Evolutionary conservation across 2,113 vertebrate species (phyloP).

Genomic region (Tychaedon coryphoeus): DNA sequence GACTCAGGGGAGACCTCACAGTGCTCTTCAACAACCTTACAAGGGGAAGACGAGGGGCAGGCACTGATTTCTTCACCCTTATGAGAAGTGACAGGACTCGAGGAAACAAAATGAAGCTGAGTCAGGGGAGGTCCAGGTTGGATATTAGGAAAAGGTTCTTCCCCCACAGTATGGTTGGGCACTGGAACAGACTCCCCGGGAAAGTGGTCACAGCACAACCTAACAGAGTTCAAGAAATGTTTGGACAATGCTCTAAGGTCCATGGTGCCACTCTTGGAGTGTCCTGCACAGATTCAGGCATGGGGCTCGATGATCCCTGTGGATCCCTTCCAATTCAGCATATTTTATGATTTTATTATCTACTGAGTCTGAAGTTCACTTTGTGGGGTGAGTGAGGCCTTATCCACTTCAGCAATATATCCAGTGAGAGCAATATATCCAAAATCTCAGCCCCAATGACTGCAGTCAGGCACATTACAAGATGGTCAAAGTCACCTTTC

Average conservation of each 20-base stretch:
- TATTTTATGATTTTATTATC: neutral
- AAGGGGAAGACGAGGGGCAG: accelerated
- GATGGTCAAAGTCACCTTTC: neutral
- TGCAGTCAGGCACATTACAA: neutral
- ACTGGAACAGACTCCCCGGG: neutral
- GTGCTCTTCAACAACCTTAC: neutral
- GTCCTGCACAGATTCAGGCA: neutral
- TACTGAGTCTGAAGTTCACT: neutral
- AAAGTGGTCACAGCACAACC: neutral
- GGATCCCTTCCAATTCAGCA: neutral
- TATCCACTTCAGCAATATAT: neutral
- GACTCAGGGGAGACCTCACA: neutral
- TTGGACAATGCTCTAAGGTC: neutral
- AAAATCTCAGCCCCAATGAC: neutral
- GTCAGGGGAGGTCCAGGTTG: too few relatives aligned
- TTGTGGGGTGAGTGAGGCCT: accelerated
- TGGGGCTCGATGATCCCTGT: accelerated
- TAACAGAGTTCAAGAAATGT: neutral
- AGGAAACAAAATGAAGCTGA: neutral
- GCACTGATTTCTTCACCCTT: neutral
- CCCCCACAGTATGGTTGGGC: neutral
- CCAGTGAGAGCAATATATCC: neutral
- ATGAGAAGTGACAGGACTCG: neutral
- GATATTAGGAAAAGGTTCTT: neutral
- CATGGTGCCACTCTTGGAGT: neutral